Percentiles rank a stretch among this genome's conserved stretches.
These are phyloP conservation scores for Agriopis leucophaearia DNA, from an alignment of 2,888 invertebrate species.

Conservation along the genomic window DNA sequence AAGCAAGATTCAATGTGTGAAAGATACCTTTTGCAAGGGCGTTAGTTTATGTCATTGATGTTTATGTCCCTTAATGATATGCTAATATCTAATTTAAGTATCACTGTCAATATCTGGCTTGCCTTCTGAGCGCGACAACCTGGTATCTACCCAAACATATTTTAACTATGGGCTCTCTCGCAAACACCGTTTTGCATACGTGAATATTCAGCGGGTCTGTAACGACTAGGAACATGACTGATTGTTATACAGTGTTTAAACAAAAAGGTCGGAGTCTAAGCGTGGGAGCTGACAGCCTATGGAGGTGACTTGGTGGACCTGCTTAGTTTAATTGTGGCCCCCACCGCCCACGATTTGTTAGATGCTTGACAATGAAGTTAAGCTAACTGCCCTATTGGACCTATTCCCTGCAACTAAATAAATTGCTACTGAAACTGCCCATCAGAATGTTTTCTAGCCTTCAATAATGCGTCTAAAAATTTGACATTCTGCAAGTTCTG, in stretches of 20 bases:
- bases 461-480: neutral
- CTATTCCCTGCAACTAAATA: slow-evolving; percentile 40
- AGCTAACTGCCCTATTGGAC: slow-evolving; percentile 24
- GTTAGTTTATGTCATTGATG: slow-evolving; percentile 26
- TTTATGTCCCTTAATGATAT: slow-evolving; percentile 28
- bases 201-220: slow-evolving; percentile 73
- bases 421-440: slow-evolving; percentile 19
- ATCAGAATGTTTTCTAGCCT: neutral
- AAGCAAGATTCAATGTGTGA: slow-evolving; percentile 8
- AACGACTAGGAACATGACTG: slow-evolving; percentile 64
- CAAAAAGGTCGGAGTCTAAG: slow-evolving; percentile 70
- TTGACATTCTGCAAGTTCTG: neutral
- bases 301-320: slow-evolving; percentile 70
- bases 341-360: slow-evolving; percentile 63
- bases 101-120: slow-evolving; percentile 45
- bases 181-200: slow-evolving; percentile 65
- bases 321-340: slow-evolving; percentile 70
- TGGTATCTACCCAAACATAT: slow-evolving; percentile 50
- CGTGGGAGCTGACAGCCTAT: slow-evolving; percentile 75
- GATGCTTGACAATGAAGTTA: slow-evolving; percentile 53
- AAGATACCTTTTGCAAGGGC: slow-evolving; percentile 19
- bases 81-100: slow-evolving; percentile 34
- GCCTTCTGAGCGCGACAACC: slow-evolving; percentile 45
- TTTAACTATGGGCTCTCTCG: slow-evolving; percentile 60
- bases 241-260: slow-evolving; percentile 65